Conservation (phyloP, 2,113 vertebrate species). For the Macquaria australasica region DNA sequence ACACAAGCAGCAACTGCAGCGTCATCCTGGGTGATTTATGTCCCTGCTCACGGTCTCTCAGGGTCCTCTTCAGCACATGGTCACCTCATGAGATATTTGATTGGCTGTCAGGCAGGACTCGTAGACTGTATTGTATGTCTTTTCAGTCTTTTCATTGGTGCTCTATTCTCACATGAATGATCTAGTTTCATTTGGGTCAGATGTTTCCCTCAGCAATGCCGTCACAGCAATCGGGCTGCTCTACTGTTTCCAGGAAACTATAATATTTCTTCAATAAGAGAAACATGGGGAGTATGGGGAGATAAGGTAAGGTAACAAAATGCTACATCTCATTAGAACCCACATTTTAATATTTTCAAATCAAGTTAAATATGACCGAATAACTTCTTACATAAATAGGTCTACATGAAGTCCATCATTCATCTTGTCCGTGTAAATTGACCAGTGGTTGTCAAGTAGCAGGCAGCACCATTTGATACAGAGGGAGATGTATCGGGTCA, state of each 20-base stretch:
- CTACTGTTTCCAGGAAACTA: constrained; percentile 21
- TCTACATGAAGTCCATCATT: constrained; percentile 28
- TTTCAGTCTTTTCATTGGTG: constrained; percentile 62
- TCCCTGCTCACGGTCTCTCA: constrained; percentile 48
- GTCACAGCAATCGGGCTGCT: constrained; percentile 2
- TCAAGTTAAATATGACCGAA: not conserved
- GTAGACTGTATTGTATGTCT: constrained; percentile 59
- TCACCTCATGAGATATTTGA: constrained; percentile 72
- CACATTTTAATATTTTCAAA: not conserved
- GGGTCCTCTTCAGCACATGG: constrained; percentile 68
- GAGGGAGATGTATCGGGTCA: constrained; percentile 60
- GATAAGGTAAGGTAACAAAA: not conserved
- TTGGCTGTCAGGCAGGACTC: constrained; percentile 61
- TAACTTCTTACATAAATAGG: not conserved
- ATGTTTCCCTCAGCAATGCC: constrained; percentile 28
- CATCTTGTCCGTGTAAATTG: constrained; percentile 31
- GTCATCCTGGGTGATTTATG: constrained; percentile 74
- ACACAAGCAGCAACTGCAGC: constrained; percentile 73
- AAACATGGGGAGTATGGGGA: not conserved
- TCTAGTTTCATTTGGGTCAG: constrained; percentile 70
- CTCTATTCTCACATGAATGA: constrained; percentile 70
- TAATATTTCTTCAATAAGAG: constrained; percentile 7
- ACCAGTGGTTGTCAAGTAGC: constrained; percentile 42
- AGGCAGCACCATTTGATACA: constrained; percentile 64
- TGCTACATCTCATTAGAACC: not conserved